A percentile compares a stretch with the other conserved stretches of the same genome.
Conservation (phyloP, 2,888 invertebrate genomes). For the Alentia gelatinosa region DNA sequence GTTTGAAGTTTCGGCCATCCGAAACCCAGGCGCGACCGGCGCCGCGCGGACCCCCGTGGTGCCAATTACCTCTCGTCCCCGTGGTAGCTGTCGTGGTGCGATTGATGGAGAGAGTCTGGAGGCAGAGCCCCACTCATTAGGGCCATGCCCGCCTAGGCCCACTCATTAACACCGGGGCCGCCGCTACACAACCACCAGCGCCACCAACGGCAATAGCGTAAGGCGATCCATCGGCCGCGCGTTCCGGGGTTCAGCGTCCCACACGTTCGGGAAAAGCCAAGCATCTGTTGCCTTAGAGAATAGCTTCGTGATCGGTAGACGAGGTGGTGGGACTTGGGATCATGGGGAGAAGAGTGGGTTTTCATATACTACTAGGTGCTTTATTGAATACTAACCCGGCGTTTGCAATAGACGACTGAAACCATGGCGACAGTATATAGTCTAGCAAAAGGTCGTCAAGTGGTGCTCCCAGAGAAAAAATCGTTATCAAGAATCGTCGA, state of each 20-base stretch:
- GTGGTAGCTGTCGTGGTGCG: not conserved
- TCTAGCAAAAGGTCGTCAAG: no score
- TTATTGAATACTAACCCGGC: not conserved
- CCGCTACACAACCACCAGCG: not conserved
- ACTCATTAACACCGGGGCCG: conserved; percentile 4
- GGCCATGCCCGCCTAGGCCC: not conserved
- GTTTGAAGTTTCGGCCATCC: conserved; percentile 41
- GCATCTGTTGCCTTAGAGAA: conserved; percentile 1
- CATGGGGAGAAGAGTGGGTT: no score
- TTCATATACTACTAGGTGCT: no score
- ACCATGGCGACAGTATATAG: not conserved
- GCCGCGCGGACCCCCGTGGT: not conserved
- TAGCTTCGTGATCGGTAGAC: no score
- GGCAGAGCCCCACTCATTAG: not conserved
- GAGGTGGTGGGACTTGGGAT: no score
- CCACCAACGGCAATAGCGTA: not conserved
- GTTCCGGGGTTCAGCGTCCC: not conserved
- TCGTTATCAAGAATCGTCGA: no score
- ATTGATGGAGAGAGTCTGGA: not conserved
- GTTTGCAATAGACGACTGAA: no score
- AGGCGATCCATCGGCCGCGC: not conserved
- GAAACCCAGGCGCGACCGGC: not conserved
- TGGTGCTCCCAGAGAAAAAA: no score
- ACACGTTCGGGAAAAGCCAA: not conserved
- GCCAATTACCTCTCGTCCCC: not conserved